phyloP scores from a whole-genome alignment of 2,113 vertebrate species.

The Montifringilla adamsi region DNA sequence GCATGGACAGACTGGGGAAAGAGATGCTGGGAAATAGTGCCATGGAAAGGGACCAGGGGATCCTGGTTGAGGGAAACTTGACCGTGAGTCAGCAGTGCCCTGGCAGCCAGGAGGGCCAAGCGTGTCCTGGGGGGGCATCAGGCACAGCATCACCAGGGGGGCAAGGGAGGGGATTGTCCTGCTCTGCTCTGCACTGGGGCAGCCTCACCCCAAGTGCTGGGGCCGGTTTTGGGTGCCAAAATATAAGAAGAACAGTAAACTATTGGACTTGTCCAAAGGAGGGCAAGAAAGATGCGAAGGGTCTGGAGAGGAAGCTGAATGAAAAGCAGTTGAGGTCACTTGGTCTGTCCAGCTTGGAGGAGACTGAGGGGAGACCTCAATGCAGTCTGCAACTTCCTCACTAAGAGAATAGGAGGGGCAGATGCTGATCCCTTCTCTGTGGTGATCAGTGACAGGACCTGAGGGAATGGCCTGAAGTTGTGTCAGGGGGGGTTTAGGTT shows the following conservation, averaged over 20 bases:
- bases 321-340: background rate
- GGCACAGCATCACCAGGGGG: background rate
- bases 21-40: background rate
- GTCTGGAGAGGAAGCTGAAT: fast-evolving
- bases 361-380: fast-evolving
- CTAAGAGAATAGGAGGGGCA: fast-evolving
- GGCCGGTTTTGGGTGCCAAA: background rate
- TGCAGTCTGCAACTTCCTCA: fast-evolving
- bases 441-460: background rate
- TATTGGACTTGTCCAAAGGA: background rate
- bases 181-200: background rate
- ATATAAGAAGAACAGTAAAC: fast-evolving
- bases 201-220: background rate
- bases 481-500: background rate
- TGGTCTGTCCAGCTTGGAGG: background rate
- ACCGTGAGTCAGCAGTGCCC: background rate
- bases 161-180: background rate
- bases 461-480: background rate
- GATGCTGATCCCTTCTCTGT: background rate
- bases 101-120: background rate
- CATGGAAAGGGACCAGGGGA: too few species aligned
- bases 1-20: fast-evolving
- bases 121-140: fast-evolving
- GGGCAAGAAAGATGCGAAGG: background rate
- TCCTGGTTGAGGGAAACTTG: fast-evolving